Conservation (phyloP, 2,113 vertebrate genomes). For the Rhea pennata region DNA sequence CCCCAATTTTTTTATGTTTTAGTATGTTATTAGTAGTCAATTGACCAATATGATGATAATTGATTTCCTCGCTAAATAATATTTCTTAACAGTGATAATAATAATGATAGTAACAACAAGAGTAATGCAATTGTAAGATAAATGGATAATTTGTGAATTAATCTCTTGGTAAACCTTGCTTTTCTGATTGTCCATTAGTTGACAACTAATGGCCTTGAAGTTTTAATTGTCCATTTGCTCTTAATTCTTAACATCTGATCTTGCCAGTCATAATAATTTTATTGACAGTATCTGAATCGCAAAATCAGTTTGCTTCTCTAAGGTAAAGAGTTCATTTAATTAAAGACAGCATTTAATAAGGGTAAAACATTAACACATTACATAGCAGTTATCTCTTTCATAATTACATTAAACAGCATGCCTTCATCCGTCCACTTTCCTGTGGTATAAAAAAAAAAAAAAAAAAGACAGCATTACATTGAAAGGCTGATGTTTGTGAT, state of each 20-base stretch:
- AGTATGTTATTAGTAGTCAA: neutral
- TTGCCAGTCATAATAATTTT: constrained; percentile 53
- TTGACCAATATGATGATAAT: neutral
- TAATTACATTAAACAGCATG: neutral
- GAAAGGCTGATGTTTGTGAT: neutral
- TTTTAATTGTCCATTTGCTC: constrained; percentile 14
- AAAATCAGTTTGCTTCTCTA: constrained; percentile 59
- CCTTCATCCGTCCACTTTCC: neutral
- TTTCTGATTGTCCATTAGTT: constrained; percentile 25
- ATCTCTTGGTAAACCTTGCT: neutral
- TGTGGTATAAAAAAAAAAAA: neutral
- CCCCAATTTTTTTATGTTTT: neutral
- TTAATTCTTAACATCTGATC: constrained; percentile 48
- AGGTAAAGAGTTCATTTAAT: constrained; percentile 45
- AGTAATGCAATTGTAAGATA: neutral
- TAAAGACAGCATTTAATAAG: constrained; percentile 53
- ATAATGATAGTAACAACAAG: neutral
- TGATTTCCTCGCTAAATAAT: fast-evolving
- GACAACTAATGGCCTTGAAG: constrained; percentile 23
- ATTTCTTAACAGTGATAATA: neutral
- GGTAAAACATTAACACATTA: constrained; percentile 10
- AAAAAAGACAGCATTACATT: neutral
- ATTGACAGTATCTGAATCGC: constrained; percentile 49
- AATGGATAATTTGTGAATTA: neutral
- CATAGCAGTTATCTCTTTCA: neutral